A percentile compares a stretch with the other conserved stretches of the same genome.
These are phyloP conservation scores for Periplaneta americana DNA, from an alignment of 1,140 invertebrate species.

Conservation along the genomic window DNA sequence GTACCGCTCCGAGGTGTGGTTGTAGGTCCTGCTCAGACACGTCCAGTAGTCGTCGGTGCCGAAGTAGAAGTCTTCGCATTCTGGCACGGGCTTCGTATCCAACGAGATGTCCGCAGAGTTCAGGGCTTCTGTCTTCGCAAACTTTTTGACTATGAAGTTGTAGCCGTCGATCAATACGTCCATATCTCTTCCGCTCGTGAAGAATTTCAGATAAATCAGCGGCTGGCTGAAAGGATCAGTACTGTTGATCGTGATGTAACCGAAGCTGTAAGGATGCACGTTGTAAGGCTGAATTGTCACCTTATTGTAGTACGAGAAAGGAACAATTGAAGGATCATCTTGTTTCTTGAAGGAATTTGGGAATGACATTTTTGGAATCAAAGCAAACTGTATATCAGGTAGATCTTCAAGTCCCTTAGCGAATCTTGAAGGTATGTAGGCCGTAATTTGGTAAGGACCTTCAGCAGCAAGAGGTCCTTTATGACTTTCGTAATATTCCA, in stretches of 20 bases:
- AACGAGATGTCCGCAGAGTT: conserved; percentile 26
- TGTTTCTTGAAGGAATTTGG: too few relatives aligned
- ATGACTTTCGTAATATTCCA: too few relatives aligned
- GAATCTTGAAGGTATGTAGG: neutral
- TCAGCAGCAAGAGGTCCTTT: too few relatives aligned
- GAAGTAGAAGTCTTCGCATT: conserved; percentile 25
- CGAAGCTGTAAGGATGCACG: neutral
- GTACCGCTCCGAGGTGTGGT: conserved; percentile 50
- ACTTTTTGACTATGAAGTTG: conserved; percentile 35
- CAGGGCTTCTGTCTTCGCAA: conserved; percentile 31
- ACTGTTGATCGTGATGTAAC: neutral
- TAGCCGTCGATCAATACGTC: conserved; percentile 45
- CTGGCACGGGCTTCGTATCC: conserved; percentile 24
- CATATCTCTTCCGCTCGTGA: conserved; percentile 43
- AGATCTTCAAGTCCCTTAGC: neutral
- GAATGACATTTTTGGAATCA: too few relatives aligned
- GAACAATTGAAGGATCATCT: too few relatives aligned
- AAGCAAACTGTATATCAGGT: neutral
- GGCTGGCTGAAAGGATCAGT: conserved; percentile 41
- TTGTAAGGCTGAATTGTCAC: neutral
- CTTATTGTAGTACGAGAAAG: neutral
- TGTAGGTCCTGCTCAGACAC: conserved; percentile 29
- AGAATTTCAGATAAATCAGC: conserved; percentile 47
- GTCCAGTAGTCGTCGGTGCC: conserved; percentile 31
- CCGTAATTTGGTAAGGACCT: too few relatives aligned